A percentile compares a stretch with the other conserved stretches of the same genome.
Evolutionary conservation across 2,888 invertebrate species (phyloP).

Genomic region (Slavum lentiscoides): DNA sequence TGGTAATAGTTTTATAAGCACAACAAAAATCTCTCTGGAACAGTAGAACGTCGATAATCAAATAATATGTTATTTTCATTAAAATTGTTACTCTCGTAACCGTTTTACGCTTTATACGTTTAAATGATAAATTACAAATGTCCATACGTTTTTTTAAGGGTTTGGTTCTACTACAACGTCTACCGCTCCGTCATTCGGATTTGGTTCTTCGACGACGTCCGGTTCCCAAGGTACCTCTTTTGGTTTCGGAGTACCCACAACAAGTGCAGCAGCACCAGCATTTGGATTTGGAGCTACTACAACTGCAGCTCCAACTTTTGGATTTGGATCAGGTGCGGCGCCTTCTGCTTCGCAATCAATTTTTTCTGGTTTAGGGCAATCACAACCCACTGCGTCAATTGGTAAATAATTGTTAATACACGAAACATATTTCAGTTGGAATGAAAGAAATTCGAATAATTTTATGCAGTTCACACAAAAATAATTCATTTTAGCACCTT

Average conservation of each 20-base stretch:
- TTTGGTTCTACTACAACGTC: slow-evolving; percentile 31
- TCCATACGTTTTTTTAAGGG: slow-evolving; percentile 2
- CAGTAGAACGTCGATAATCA: too few relatives aligned
- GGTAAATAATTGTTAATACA: slow-evolving; percentile 4
- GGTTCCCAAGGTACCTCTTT: slow-evolving; percentile 6
- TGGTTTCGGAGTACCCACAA: slow-evolving; percentile 1
- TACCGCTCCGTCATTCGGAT: slow-evolving; percentile 37
- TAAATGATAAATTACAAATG: not conserved
- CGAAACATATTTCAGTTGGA: not conserved
- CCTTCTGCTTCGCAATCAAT: slow-evolving; percentile 63
- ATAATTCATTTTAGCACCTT: slow-evolving; percentile 24
- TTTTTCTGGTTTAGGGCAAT: slow-evolving; percentile 58
- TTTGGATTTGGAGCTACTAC: slow-evolving; percentile 56
- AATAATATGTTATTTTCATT: too few relatives aligned
- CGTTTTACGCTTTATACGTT: too few relatives aligned
- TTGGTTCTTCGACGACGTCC: slow-evolving; percentile 48
- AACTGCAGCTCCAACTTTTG: slow-evolving; percentile 62
- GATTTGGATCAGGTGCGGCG: slow-evolving; percentile 61
- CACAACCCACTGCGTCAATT: slow-evolving; percentile 58
- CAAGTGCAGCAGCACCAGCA: slow-evolving; percentile 52
- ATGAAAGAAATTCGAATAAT: too few relatives aligned
- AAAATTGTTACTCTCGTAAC: too few relatives aligned
- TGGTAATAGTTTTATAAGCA: too few relatives aligned
- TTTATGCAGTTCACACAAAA: not conserved
- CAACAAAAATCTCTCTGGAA: too few relatives aligned